These are phyloP conservation scores for Athrips mouffetella DNA, from an alignment of 2,888 invertebrate species.

Conservation along the genomic window DNA sequence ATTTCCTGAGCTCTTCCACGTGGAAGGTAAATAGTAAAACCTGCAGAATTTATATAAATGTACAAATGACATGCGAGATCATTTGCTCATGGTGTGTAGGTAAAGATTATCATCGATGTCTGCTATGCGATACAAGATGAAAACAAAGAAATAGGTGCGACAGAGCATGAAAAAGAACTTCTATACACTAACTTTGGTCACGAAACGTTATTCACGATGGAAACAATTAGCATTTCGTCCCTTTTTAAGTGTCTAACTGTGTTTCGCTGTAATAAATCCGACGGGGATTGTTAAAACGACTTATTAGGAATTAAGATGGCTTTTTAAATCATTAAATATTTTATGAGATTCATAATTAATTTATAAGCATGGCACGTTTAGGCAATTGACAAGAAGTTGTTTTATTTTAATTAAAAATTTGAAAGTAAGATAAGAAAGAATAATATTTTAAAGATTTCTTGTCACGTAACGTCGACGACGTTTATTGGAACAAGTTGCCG, in stretches of 20 bases:
- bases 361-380: too few relatives aligned
- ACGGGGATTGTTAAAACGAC: background rate
- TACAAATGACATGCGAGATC: too few relatives aligned
- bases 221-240: conserved; percentile 18
- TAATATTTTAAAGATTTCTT: background rate
- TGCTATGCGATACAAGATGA: too few relatives aligned
- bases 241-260: conserved; percentile 15
- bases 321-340: background rate
- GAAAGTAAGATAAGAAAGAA: background rate
- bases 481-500: conserved; percentile 2
- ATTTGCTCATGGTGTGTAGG: too few relatives aligned
- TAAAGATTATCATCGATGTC: too few relatives aligned
- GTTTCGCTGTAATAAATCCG: conserved; percentile 13
- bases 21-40: too few relatives aligned
- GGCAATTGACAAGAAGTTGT: too few relatives aligned
- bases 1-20: too few relatives aligned
- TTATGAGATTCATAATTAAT: too few relatives aligned
- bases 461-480: background rate
- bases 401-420: background rate
- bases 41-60: too few relatives aligned
- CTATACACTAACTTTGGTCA: conserved; percentile 1
- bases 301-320: background rate
- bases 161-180: conserved; percentile 3
- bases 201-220: conserved; percentile 10
- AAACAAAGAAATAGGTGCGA: too few relatives aligned